A percentile compares a stretch with the other conserved stretches of the same genome.
phyloP scores from a whole-genome alignment of 1,140 invertebrate species.

The Ceratoteleas bidentatus region DNA sequence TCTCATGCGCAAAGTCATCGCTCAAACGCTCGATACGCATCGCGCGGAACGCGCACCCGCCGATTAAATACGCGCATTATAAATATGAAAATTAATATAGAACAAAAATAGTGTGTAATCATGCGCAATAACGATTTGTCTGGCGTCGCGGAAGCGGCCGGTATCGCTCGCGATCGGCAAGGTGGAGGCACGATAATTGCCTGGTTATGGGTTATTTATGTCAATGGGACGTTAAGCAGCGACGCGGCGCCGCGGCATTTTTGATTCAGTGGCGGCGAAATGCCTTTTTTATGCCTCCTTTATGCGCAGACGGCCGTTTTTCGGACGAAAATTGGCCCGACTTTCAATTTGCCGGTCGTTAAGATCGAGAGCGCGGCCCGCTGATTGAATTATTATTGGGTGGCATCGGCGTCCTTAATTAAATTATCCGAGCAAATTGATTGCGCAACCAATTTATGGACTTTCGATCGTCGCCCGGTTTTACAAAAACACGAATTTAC shows the following conservation, averaged over 20 bases:
- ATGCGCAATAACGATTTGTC: conserved; percentile 38
- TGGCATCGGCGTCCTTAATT: not conserved
- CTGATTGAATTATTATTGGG: conserved; percentile 11
- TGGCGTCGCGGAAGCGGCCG: not conserved
- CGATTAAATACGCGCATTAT: not conserved
- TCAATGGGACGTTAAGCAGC: conserved; percentile 12
- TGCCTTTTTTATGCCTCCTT: not conserved
- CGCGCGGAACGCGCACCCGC: too few relatives aligned
- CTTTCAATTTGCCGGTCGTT: conserved; percentile 14
- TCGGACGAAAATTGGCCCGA: not conserved
- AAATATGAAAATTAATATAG: conserved; percentile 7
- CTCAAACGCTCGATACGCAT: too few relatives aligned
- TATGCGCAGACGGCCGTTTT: conserved; percentile 1
- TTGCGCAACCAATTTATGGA: not conserved
- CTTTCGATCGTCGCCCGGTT: not conserved
- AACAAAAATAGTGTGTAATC: conserved; percentile 27
- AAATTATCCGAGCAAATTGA: too few relatives aligned
- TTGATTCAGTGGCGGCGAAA: conserved; percentile 13
- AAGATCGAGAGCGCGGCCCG: not conserved
- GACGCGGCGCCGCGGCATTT: too few relatives aligned
- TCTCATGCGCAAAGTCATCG: too few relatives aligned
- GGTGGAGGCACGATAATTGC: conserved; percentile 23
- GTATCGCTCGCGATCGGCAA: not conserved
- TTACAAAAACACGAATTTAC: conserved; percentile 7
- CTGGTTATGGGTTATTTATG: conserved; percentile 46